phyloP scores from a whole-genome alignment of 1,140 invertebrate genomes.

The Pissodes strobi region DNA sequence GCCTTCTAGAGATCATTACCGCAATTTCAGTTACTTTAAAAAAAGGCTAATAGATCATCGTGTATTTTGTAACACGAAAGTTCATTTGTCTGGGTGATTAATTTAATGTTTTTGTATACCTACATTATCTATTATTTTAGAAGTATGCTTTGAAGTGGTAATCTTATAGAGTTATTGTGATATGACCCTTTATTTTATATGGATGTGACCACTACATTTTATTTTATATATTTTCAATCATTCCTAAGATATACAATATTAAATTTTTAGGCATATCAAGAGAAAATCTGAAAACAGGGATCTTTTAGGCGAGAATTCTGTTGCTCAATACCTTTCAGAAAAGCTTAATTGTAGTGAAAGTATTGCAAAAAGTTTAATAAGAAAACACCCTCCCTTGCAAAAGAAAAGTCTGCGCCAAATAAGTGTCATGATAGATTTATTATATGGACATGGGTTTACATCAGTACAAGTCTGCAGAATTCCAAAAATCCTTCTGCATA shows the following conservation, averaged over 20 bases:
- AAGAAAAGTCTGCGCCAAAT: conserved; percentile 59
- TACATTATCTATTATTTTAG: not conserved
- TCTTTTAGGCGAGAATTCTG: conserved; percentile 56
- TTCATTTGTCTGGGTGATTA: too few relatives aligned
- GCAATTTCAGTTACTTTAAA: too few relatives aligned
- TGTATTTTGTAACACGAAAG: too few relatives aligned
- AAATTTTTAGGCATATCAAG: too few relatives aligned
- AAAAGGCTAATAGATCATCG: too few relatives aligned
- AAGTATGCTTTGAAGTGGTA: too few relatives aligned
- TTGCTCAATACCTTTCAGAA: conserved; percentile 58
- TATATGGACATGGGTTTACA: conserved; percentile 57
- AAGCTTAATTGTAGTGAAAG: conserved; percentile 54
- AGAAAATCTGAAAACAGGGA: conserved; percentile 55
- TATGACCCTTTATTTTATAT: not conserved
- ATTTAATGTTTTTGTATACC: not conserved
- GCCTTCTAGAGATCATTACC: too few relatives aligned
- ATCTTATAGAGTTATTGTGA: too few relatives aligned
- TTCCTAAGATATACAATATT: too few relatives aligned
- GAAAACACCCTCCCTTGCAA: conserved; percentile 56
- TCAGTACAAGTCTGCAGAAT: conserved; percentile 57
- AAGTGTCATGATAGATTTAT: conserved; percentile 60
- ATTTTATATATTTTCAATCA: conserved; percentile 8
- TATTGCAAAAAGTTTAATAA: conserved; percentile 54
- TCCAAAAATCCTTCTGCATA: conserved; percentile 60
- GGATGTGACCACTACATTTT: not conserved